Evolutionary conservation across 2,113 vertebrate species (phyloP).

Genomic region (Apistogramma diplotaenia): DNA sequence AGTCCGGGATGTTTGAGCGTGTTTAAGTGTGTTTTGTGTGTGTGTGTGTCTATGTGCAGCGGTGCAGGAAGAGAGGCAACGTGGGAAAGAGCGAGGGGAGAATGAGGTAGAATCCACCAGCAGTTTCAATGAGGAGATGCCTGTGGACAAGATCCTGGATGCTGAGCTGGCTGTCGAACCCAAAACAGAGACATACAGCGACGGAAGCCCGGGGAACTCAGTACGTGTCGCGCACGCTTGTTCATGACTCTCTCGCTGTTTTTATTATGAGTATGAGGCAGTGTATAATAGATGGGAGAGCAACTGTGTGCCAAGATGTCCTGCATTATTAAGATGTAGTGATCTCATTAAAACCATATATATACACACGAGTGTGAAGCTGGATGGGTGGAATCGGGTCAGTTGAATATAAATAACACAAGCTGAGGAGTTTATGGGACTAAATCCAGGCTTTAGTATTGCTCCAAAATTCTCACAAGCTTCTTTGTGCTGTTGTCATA

Average conservation of each 20-base stretch:
- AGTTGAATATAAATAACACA: background rate
- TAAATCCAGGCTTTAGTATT: background rate
- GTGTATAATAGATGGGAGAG: background rate
- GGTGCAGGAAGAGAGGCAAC: constrained; percentile 94
- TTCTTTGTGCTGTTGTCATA: background rate
- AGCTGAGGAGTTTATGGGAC: background rate
- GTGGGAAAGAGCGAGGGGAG: constrained; percentile 88
- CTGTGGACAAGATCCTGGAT: constrained; percentile 94
- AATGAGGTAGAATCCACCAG: constrained; percentile 84
- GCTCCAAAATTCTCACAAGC: background rate
- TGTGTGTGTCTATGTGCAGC: constrained; percentile 69
- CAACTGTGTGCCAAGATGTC: background rate
- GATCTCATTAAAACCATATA: background rate
- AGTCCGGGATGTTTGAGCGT: background rate
- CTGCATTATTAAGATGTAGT: background rate
- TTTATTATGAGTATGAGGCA: background rate
- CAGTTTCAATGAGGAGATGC: constrained; percentile 88
- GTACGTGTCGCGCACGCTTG: constrained; percentile 64
- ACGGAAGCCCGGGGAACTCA: constrained; percentile 83
- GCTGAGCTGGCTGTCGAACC: constrained; percentile 93
- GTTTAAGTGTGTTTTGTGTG: background rate
- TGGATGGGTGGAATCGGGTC: background rate
- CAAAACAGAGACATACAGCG: constrained; percentile 86
- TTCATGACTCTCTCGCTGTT: background rate
- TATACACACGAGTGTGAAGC: background rate